Base-by-base conservation (phyloP, 2,888 invertebrate species). In the Julus scandinavius region DNA sequence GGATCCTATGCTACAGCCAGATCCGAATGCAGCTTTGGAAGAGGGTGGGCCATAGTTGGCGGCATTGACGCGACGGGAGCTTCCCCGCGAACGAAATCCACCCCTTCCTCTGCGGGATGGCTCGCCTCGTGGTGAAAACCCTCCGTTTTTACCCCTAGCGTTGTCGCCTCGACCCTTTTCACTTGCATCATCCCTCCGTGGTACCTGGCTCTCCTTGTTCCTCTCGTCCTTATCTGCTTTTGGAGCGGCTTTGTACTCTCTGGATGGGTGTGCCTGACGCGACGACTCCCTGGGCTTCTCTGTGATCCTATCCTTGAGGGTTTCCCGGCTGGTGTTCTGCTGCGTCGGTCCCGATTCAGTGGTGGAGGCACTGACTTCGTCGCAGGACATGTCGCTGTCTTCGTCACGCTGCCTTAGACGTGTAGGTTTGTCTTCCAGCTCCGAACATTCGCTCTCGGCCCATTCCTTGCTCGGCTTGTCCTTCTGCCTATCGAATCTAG, bases 21-120 rank as follows among this genome's bases (percentile, higher is more conserved):
- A 91, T 15, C 90, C 89, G 89, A 96, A 96, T 7, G 96, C 96
- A 91, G 95, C 96, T 91, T 96, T 96, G 58, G 95, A 95, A 88
- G 96, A 95, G 0, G 96, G 96, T n/a, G 96, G 96, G 0, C 96
- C 96, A 92, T 96, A 96, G 6, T 95, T 95, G 90, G 94, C 94
- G 89, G 95, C 91, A 85, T 91, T 91, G 90, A 91, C 90, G 89
- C 92, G 91, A 86, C 91, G 90, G 87, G 91, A 88, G 88, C 90
- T 90, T 72, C 92, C 92, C 90, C 91, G 91, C 87, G 91, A 91
- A 88, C 88, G 89, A 94, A 93, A 89, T 93, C 94, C 94, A 20
- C 96, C 96, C 89, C 97, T 94, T 6, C 97, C 97, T 89, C 97
- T 95, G 87, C 97, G 94, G 0, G 97, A 97, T 0, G 97, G 97